Evolutionary conservation across 1,140 invertebrate species (phyloP).

Genomic region (Cydia splendana): DNA sequence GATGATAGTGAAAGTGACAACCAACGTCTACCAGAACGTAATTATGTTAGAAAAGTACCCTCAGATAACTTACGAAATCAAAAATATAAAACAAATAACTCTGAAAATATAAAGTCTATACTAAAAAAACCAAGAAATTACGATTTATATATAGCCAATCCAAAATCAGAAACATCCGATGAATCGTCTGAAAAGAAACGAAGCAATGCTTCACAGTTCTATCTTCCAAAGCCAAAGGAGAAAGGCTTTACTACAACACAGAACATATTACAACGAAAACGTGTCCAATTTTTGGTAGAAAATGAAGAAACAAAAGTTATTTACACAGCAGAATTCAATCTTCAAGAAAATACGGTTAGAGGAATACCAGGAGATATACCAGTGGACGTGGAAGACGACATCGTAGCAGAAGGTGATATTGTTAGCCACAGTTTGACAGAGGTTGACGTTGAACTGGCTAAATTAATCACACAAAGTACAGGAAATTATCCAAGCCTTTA

Average conservation of each 20-base stretch:
- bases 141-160: constrained; percentile 48
- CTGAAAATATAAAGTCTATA: constrained; percentile 83
- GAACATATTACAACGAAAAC: constrained; percentile 76
- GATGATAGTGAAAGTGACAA: constrained; percentile 76
- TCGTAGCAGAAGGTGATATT: constrained; percentile 60
- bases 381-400: constrained; percentile 38
- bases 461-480: constrained; percentile 34
- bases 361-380: constrained; percentile 35
- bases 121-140: constrained; percentile 83
- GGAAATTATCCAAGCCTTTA: constrained; percentile 41
- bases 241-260: constrained; percentile 53
- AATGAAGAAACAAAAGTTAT: constrained; percentile 78
- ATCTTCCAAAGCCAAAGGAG: constrained; percentile 82
- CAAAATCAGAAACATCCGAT: constrained; percentile 58
- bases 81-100: constrained; percentile 66
- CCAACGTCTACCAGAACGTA: constrained; percentile 63
- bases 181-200: constrained; percentile 63
- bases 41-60: constrained; percentile 53
- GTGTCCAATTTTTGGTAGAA: constrained; percentile 82
- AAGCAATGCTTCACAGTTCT: constrained; percentile 82
- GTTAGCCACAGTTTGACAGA: constrained; percentile 57
- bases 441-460: constrained; percentile 33
- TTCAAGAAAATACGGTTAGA: constrained; percentile 55
- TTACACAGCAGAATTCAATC: constrained; percentile 70
- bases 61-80: constrained; percentile 47